Conservation (phyloP, 2,797 vertebrate genomes). For the Mallotus villosus region DNA sequence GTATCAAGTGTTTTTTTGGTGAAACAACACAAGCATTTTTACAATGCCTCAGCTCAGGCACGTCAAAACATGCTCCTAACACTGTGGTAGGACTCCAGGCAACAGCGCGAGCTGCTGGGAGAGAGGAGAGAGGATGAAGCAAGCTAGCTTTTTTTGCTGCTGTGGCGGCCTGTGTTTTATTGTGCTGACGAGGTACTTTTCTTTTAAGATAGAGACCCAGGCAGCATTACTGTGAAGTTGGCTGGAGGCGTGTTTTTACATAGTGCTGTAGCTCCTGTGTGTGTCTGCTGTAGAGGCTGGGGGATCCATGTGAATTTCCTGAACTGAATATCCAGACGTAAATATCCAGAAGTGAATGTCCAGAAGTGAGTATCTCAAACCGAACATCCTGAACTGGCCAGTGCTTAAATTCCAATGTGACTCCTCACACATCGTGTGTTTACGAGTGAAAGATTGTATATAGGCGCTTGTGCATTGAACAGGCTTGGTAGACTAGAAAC, state of each 20-base stretch:
- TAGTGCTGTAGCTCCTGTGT: slow-evolving; percentile 49
- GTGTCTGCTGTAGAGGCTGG: slow-evolving; percentile 2
- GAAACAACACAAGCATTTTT: too few species aligned
- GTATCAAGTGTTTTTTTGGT: too few species aligned
- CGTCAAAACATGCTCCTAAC: neutral
- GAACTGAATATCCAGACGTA: too few species aligned
- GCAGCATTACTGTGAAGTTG: slow-evolving; percentile 57
- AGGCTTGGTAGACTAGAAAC: neutral
- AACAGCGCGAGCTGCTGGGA: neutral
- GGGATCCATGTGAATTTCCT: too few species aligned
- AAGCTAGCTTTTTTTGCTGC: slow-evolving; percentile 22
- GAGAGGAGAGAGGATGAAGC: slow-evolving; percentile 38
- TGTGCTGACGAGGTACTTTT: slow-evolving; percentile 69
- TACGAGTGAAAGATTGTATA: too few species aligned
- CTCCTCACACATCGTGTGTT: too few species aligned
- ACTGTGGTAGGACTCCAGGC: neutral
- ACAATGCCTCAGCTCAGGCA: neutral
- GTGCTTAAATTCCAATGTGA: too few species aligned
- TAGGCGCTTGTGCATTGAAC: neutral
- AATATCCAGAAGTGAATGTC: too few species aligned
- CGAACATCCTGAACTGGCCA: too few species aligned
- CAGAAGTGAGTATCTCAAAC: too few species aligned
- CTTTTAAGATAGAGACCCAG: slow-evolving; percentile 48
- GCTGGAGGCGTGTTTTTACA: slow-evolving; percentile 66
- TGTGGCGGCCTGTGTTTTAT: slow-evolving; percentile 44